Conservation (phyloP, 2,797 vertebrate genomes). For the Crypturellus tataupa region DNA sequence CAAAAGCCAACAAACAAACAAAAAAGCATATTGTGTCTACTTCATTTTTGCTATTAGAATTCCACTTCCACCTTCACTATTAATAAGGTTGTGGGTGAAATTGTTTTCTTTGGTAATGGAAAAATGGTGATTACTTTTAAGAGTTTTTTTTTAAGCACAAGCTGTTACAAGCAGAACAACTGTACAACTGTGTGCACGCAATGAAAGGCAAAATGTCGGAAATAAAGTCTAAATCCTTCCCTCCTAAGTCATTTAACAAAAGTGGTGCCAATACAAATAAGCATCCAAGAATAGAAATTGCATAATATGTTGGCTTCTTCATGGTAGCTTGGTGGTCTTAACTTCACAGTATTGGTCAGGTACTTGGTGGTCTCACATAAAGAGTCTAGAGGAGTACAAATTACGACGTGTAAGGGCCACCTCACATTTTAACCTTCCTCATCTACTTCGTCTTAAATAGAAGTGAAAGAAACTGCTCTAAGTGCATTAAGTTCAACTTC, state of each 20-base stretch:
- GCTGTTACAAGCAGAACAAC: background rate
- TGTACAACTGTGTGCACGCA: background rate
- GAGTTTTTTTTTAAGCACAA: background rate
- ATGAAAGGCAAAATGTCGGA: background rate
- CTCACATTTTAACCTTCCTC: background rate
- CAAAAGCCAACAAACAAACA: background rate
- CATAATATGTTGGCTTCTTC: background rate
- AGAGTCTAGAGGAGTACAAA: background rate
- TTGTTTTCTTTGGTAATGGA: conserved; percentile 28
- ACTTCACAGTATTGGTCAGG: background rate
- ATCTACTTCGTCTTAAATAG: background rate
- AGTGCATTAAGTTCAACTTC: background rate
- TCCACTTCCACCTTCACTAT: conserved; percentile 7
- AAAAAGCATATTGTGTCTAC: background rate
- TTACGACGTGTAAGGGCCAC: background rate
- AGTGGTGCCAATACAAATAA: background rate
- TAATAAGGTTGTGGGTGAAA: conserved; percentile 50
- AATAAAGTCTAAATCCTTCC: background rate
- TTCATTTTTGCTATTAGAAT: conserved; percentile 8
- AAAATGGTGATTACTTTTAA: conserved; percentile 2
- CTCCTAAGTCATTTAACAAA: background rate
- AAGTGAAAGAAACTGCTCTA: background rate
- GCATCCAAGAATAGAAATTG: background rate
- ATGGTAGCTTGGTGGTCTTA: background rate
- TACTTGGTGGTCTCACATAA: background rate